phyloP scores from a whole-genome alignment of 2,797 vertebrate genomes.

The Poecilia wingei region DNA sequence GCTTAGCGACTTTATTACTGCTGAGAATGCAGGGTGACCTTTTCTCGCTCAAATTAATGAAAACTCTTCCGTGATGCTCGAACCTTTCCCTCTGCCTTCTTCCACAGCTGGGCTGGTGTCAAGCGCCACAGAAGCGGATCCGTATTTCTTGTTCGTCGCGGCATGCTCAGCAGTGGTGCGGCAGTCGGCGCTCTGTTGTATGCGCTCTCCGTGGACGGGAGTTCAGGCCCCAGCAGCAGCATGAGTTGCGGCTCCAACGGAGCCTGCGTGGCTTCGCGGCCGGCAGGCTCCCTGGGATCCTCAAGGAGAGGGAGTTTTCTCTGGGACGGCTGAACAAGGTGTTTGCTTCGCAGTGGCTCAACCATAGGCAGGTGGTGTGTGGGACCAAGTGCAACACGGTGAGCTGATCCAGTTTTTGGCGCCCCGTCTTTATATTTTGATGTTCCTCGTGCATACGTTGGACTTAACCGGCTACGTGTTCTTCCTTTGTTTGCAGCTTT shows the following conservation, averaged over 20 bases:
- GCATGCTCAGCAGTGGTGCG: constrained; percentile 85
- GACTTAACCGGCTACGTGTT: constrained; percentile 2
- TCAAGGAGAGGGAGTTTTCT: constrained; percentile 93
- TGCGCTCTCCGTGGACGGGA: constrained; percentile 92
- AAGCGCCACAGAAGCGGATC: constrained; percentile 76
- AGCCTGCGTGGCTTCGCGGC: constrained; percentile 90
- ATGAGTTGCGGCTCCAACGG: constrained; percentile 85
- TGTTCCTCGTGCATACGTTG: neutral
- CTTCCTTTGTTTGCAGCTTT: constrained; percentile 81
- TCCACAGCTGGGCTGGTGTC: constrained; percentile 81
- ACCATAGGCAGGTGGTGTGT: constrained; percentile 96
- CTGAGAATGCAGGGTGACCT: neutral
- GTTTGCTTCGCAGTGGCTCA: constrained; percentile 98
- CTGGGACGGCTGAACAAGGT: constrained; percentile 97
- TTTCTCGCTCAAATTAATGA: neutral
- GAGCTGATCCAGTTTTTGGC: constrained; percentile 60
- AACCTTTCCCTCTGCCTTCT: neutral
- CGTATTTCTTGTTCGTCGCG: constrained; percentile 80
- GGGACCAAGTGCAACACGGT: constrained; percentile 99
- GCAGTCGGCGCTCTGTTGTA: constrained; percentile 89
- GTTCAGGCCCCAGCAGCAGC: constrained; percentile 88
- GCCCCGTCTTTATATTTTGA: neutral
- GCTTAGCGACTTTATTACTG: neutral
- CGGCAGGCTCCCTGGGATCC: constrained; percentile 89
- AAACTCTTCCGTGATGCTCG: neutral